These are phyloP conservation scores for Gryllus bimaculatus DNA, from an alignment of 1,140 invertebrate species.

Conservation along the genomic window DNA sequence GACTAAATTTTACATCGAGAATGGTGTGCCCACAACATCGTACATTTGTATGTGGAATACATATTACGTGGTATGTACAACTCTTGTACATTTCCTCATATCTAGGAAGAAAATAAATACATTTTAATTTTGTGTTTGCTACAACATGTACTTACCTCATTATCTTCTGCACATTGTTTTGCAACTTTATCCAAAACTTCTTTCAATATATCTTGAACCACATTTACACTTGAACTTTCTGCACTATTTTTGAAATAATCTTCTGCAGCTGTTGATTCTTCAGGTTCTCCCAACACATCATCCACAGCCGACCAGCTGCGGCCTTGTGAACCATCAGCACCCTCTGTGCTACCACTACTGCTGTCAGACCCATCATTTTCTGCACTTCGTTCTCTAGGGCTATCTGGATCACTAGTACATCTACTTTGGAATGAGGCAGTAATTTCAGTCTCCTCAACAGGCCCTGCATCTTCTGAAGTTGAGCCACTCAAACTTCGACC, in stretches of 20 bases:
- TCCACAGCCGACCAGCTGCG: slow-evolving; percentile 15
- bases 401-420: neutral
- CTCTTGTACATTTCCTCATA: too few relatives aligned
- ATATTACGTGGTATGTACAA: too few relatives aligned
- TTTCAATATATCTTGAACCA: slow-evolving; percentile 46
- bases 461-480: neutral
- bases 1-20: too few relatives aligned
- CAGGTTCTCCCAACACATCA: slow-evolving; percentile 31
- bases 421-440: neutral
- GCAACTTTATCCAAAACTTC: slow-evolving; percentile 44
- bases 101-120: too few relatives aligned
- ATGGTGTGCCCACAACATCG: too few relatives aligned
- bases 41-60: too few relatives aligned
- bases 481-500: neutral
- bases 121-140: too few relatives aligned
- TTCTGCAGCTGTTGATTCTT: slow-evolving; percentile 46
- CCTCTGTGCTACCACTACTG: neutral
- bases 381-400: neutral
- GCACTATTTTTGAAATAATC: slow-evolving; percentile 41
- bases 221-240: slow-evolving; percentile 33
- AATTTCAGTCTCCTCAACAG: slow-evolving; percentile 14
- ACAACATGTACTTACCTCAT: neutral
- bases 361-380: neutral
- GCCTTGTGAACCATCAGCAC: neutral
- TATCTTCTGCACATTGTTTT: slow-evolving; percentile 10